These are phyloP conservation scores for Ageneiosus marmoratus DNA, from an alignment of 2,113 vertebrate species.

Conservation along the genomic window DNA sequence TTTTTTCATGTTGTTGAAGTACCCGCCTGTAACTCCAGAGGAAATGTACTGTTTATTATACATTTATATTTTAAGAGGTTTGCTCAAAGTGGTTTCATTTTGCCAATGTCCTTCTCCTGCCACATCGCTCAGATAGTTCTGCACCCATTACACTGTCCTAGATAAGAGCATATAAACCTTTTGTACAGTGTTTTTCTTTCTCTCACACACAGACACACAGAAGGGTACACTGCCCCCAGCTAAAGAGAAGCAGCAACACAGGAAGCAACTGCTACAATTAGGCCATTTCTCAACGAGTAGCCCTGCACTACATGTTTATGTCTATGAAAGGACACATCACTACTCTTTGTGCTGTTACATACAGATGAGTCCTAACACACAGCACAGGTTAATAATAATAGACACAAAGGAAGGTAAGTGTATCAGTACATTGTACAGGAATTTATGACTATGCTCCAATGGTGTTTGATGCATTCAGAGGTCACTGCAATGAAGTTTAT, in stretches of 20 bases:
- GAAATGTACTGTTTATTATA: background rate
- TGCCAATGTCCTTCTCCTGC: background rate
- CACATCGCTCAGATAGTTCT: background rate
- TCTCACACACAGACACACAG: background rate
- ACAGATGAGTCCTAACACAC: background rate
- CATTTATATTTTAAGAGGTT: background rate
- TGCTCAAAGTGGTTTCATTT: background rate
- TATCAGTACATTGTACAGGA: background rate
- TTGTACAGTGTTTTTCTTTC: background rate
- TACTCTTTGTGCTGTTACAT: background rate
- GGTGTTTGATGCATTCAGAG: background rate
- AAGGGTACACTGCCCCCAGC: background rate
- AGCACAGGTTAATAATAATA: background rate
- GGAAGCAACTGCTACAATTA: background rate
- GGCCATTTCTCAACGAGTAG: slow-evolving; percentile 17
- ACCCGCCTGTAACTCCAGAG: background rate
- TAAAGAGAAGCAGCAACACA: background rate
- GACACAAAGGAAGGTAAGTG: background rate
- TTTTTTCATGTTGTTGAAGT: background rate
- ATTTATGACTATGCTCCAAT: background rate
- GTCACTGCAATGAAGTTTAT: background rate
- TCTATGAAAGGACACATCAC: background rate
- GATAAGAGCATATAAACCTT: background rate
- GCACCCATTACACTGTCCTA: slow-evolving; percentile 18
- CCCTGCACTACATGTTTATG: background rate